Percentiles rank a stretch among this genome's conserved stretches.
These are phyloP conservation scores for Eupeodes corollae DNA, from an alignment of 1,140 invertebrate species.

Conservation along the genomic window DNA sequence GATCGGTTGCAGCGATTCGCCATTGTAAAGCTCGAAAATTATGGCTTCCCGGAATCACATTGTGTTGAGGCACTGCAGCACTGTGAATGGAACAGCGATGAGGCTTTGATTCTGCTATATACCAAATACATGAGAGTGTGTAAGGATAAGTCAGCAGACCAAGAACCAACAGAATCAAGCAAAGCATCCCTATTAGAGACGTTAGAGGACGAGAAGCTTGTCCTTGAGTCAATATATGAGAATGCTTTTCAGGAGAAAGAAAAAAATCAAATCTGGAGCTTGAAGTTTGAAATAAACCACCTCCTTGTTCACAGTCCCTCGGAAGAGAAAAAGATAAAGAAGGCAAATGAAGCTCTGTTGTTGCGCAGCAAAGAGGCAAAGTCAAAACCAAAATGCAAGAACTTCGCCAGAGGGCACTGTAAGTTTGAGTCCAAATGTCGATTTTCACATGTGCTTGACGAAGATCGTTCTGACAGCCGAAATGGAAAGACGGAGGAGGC, in stretches of 20 bases:
- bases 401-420: slow-evolving; percentile 54
- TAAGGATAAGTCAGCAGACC: too few species aligned
- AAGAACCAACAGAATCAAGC: slow-evolving; percentile 12
- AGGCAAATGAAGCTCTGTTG: slow-evolving; percentile 21
- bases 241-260: slow-evolving; percentile 53
- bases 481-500: slow-evolving; percentile 11
- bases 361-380: slow-evolving; percentile 6
- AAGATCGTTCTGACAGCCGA: slow-evolving; percentile 7
- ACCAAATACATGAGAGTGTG: slow-evolving; percentile 47
- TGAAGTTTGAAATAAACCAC: slow-evolving; percentile 55
- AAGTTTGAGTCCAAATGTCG: slow-evolving; percentile 58
- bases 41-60: slow-evolving; percentile 59
- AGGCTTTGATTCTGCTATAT: slow-evolving; percentile 54
- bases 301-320: slow-evolving; percentile 43
- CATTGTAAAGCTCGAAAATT: slow-evolving; percentile 55
- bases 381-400: slow-evolving; percentile 27
- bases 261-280: slow-evolving; percentile 50
- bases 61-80: slow-evolving; percentile 57
- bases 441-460: slow-evolving; percentile 51
- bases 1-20: slow-evolving; percentile 56
- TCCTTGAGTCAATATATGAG: slow-evolving; percentile 63
- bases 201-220: slow-evolving; percentile 55
- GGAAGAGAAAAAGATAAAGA: slow-evolving; percentile 43
- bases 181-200: slow-evolving; percentile 48
- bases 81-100: slow-evolving; percentile 50